Base-by-base conservation (phyloP, 2,888 invertebrate genomes). In the Drepanosiphum platanoidis region DNA sequence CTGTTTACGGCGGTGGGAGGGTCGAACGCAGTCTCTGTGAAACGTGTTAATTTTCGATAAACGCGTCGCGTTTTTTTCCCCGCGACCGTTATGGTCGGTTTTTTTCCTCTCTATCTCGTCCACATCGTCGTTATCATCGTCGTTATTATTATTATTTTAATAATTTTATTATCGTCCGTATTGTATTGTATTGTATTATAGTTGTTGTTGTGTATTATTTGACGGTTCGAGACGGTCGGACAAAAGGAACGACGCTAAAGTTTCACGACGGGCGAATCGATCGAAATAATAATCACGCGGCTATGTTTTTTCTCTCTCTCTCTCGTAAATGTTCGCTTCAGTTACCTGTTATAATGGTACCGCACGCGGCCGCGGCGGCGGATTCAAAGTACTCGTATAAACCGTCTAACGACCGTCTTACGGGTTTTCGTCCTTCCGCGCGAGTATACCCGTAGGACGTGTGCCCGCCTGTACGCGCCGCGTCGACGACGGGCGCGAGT, bases 311-410 rank as follows among this genome's bases (percentile, higher is more conserved):
- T 52, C n/a, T n/a, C n/a, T n/a, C n/a, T n/a, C n/a, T n/a, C n/a
- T 34, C 18, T 46, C 22, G 18, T 30, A 36, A 81, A 81, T 36
- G 8, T 81, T 58, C 80, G 70, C 80, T 81, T 71, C 36, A 36
- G 52, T 81, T 71, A 36, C 58, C 70, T 70, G 34, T 81, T 81
- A 81, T 81, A 81, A 71, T 70, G 39, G 70, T 46, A 8, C 42
- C 42, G 30, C 4, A 27, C 39, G 1, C 30, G 42, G 18, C n/a
- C n/a, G n/a, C n/a, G n/a, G 66, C 32, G 42, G 9, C 42, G 5
- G 42, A 64, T 64, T 32, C 64, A 78, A 39, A 77, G 3, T 75
- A 22, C 4, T 22, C 64, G 22, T 8, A 5, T 27, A 34, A 68
- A 8, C 27, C 46, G 11, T 66, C 36, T 81, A 70, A 81, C 36